Evolutionary conservation across 2,797 vertebrate species (phyloP), one percentile per base, ranked within the genome.

Genomic region (Allenopithecus nigroviridis): DNA sequence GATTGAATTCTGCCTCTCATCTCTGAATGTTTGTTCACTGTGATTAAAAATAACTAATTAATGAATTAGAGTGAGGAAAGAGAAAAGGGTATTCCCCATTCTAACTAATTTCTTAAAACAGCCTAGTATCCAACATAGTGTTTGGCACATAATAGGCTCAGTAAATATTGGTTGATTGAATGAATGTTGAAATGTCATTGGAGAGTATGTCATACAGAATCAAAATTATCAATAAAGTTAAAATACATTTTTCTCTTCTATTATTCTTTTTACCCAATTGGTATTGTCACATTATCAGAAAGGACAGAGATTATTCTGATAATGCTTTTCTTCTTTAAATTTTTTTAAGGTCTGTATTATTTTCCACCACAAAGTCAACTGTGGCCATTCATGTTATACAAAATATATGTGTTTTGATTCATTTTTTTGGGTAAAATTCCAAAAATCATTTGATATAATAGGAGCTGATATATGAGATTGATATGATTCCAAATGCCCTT

Each of bases 41-140:
- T 89, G 79, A 97, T 93, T 96, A 95, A 97, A 96, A 96, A 95
- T 61, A 95, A 50, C 50, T 80, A 95, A 96, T 93, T 97, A 97
- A 90, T 87, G 75, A 95, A 94, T 94, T 94, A 79, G 41, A 96
- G 43, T 59, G 72, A 96, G 39, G 24, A 75, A 87, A 90, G 17
- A 94, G 16, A 88, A 90, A 95, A 80, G 33, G 72, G 19, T 91
- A 87, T 87, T 91, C 91, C 78, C 70, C 19, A 64, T 57, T 94
- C 55, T 81, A 91, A 89, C 36, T 70, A 81, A 94, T 94, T 96
- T 94, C 57, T 50, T 84, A 74, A 68, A 91, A 19, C 0, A 84
- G 22, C 21, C 57, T 64, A 59, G 9, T 39, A 87, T 68, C 16
- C 90, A 55, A 80, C 57, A 86, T 1, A 36, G 13, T 36, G 1